Base-by-base conservation (phyloP, 2,888 invertebrate genomes). In the Cylindroiulus punctatus region DNA sequence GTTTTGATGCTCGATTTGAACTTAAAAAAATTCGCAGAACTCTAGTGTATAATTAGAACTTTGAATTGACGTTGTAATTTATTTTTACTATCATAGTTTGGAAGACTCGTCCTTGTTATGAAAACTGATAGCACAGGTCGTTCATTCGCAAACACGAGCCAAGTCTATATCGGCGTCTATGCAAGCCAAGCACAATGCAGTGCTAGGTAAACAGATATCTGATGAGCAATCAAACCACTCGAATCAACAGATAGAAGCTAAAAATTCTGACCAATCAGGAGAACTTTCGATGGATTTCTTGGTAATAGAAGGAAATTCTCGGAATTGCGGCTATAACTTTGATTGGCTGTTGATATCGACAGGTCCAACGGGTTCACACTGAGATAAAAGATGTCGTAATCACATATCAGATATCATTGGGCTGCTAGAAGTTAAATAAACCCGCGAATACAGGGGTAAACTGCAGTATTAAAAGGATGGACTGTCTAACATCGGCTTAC, bases 61-160 rank as follows among this genome's bases (percentile, higher is more conserved):
- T n/a, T n/a, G n/a, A n/a, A 52, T 52, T 52, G n/a, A n/a, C 3
- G 4, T 52, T 10, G 52, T n/a, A 19, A 52, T 52, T 19, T n/a
- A 1, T 4, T n/a, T n/a, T 52, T n/a, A 52, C 52, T 52, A 52
- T 52, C 52, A 52, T 36, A 19, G n/a, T 19, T 52, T n/a, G 3
- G 52, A 52, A n/a, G 52, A 52, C n/a, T 10, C 57, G 57, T 57
- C 57, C 57, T 57, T 57, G 57, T 22, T 57, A 57, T 57, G 57
- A 22, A 47, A 57, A 57, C 22, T 7, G 57, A 57, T 57, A 22
- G 7, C 57, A 57, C 7, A 57, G 57, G 22, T 57, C 57, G 22
- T 57, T 22, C 22, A 22, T 19, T 57, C 22, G 22, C 57, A 57
- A 57, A 57, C 5, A 22, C 57, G 57, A 57, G 57, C 57, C 22